These are phyloP conservation scores for Indri indri DNA, from an alignment of 2,113 vertebrate species.

Conservation along the genomic window DNA sequence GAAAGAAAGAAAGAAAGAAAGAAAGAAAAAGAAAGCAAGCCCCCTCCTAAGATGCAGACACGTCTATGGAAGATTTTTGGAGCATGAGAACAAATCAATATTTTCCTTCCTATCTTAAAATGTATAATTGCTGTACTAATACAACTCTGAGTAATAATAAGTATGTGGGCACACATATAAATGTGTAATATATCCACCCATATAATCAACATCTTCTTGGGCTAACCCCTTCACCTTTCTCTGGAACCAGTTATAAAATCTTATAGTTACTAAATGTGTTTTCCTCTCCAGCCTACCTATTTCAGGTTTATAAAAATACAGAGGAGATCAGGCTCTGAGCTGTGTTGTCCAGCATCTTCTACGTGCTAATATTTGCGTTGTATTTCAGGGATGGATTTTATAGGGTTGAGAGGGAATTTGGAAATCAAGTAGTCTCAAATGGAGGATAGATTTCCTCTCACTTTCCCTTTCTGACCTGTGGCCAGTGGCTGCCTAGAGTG, in stretches of 20 bases:
- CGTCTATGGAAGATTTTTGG: neutral
- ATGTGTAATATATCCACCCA: neutral
- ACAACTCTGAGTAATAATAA: neutral
- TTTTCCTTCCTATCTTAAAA: conserved; percentile 31
- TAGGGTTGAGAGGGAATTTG: neutral
- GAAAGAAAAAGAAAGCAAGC: no score
- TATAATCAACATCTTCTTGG: neutral
- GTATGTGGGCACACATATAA: neutral
- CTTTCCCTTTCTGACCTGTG: neutral
- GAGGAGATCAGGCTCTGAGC: neutral
- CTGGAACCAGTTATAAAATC: neutral
- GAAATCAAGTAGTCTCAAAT: neutral
- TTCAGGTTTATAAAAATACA: neutral
- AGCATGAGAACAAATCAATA: neutral
- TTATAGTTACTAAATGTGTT: neutral
- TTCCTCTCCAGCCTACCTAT: neutral
- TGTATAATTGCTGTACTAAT: neutral
- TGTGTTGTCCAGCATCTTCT: neutral
- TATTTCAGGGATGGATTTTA: neutral
- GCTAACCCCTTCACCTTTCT: neutral
- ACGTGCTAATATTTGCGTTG: neutral
- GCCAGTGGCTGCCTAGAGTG: neutral
- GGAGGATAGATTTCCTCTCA: neutral
- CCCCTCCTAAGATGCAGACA: neutral
- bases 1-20: no score